Conservation (phyloP, 2,888 invertebrate genomes). For the Morpho achilles region DNA sequence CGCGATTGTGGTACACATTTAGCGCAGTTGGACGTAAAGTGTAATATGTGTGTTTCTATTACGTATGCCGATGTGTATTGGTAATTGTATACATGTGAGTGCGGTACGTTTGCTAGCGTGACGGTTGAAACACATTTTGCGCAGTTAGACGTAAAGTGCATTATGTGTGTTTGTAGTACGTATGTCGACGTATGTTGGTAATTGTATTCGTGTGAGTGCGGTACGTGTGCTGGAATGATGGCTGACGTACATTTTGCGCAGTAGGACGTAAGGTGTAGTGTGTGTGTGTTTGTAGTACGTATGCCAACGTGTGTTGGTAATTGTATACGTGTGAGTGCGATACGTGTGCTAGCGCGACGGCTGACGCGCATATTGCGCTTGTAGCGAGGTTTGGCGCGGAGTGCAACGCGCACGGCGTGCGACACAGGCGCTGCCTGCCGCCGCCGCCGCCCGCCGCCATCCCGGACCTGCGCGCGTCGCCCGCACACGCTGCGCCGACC, state of each 20-base stretch:
- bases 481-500: constrained; percentile 38
- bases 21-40: too few species aligned
- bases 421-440: constrained; percentile 89
- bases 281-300: constrained; percentile 8
- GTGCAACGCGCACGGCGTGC: constrained; percentile 92
- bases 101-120: constrained; percentile 32
- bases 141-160: too few species aligned
- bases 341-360: constrained; percentile 27
- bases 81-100: constrained; percentile 31
- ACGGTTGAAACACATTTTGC: too few species aligned
- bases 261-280: too few species aligned
- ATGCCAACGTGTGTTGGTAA: background rate
- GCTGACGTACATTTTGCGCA: too few species aligned
- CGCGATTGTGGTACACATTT: too few species aligned
- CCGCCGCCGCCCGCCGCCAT: constrained; percentile 90
- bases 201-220: too few species aligned
- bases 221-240: too few species aligned
- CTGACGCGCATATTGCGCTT: constrained; percentile 40
- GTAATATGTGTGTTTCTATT: background rate
- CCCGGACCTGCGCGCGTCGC: constrained; percentile 89
- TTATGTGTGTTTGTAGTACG: too few species aligned
- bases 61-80: background rate
- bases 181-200: too few species aligned
- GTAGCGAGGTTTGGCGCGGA: constrained; percentile 77
- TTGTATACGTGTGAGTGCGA: constrained; percentile 37